Evolutionary conservation across 2,797 vertebrate species (phyloP).

Genomic region (Tachyglossus aculeatus): DNA sequence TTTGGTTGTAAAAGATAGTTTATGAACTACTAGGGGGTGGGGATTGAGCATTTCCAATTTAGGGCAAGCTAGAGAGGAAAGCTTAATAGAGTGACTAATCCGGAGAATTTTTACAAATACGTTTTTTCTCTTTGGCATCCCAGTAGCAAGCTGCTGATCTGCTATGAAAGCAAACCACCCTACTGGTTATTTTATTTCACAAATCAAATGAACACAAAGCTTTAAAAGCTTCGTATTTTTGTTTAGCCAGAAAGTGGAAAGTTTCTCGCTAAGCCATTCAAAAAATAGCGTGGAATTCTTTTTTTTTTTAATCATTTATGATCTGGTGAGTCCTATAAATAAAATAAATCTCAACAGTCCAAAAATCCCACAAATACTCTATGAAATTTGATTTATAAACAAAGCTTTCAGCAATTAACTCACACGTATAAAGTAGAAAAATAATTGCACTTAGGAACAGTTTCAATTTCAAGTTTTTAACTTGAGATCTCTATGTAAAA

Average conservation of each 20-base stretch:
- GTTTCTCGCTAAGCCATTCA: constrained; percentile 27
- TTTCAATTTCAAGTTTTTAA: constrained; percentile 39
- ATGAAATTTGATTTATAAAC: constrained; percentile 8
- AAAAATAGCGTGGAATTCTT: constrained; percentile 11
- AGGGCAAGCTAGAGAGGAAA: constrained; percentile 14
- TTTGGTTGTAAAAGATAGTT: background rate
- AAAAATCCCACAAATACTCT: background rate
- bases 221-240: background rate
- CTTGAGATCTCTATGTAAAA: constrained; percentile 40
- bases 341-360: no score
- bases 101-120: background rate
- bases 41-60: background rate
- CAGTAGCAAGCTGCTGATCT: constrained; percentile 10
- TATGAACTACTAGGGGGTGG: background rate
- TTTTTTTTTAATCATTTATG: constrained; percentile 25
- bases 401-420: background rate
- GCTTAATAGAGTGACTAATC: constrained; percentile 38
- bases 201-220: background rate
- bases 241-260: constrained; percentile 11
- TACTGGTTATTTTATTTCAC: background rate
- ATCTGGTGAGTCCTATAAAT: no score
- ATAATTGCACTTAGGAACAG: background rate
- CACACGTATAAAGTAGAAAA: background rate
- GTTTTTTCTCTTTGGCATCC: background rate
- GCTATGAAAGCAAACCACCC: background rate